These are phyloP conservation scores for Heteronetta atricapilla DNA, from an alignment of 2,113 vertebrate genomes.

Conservation along the genomic window DNA sequence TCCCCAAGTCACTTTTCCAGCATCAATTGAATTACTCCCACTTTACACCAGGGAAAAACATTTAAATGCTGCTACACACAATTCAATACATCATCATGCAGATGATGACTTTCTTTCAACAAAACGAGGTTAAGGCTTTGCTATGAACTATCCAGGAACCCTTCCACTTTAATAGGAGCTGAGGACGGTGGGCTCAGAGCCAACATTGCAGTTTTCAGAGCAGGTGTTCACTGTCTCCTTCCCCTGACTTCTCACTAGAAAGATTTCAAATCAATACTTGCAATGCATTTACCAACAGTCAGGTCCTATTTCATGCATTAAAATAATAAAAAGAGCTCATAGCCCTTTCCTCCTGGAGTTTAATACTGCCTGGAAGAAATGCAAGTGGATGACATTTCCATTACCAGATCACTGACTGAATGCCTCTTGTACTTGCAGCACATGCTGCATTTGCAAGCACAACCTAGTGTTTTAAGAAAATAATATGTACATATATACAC, in stretches of 20 bases:
- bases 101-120: not conserved
- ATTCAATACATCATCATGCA: not conserved
- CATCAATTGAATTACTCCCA: not conserved
- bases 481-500: not conserved
- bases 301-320: not conserved
- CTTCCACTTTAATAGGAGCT: not conserved
- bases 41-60: not conserved
- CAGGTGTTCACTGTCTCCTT: not conserved
- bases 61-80: not conserved
- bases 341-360: not conserved
- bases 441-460: not conserved
- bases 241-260: not conserved
- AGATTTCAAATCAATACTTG: slow-evolving; percentile 1
- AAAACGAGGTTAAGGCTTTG: not conserved
- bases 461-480: not conserved
- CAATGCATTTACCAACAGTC: not conserved
- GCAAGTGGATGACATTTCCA: not conserved
- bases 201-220: not conserved
- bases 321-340: not conserved
- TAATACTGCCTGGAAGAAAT: not conserved
- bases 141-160: not conserved
- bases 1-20: not conserved
- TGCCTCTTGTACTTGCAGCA: not conserved
- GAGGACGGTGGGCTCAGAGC: not conserved
- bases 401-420: not conserved